A percentile compares a stretch with the other conserved stretches of the same genome.
phyloP scores from a whole-genome alignment of 2,888 invertebrate genomes.

The Sceliomorpha sp. region DNA sequence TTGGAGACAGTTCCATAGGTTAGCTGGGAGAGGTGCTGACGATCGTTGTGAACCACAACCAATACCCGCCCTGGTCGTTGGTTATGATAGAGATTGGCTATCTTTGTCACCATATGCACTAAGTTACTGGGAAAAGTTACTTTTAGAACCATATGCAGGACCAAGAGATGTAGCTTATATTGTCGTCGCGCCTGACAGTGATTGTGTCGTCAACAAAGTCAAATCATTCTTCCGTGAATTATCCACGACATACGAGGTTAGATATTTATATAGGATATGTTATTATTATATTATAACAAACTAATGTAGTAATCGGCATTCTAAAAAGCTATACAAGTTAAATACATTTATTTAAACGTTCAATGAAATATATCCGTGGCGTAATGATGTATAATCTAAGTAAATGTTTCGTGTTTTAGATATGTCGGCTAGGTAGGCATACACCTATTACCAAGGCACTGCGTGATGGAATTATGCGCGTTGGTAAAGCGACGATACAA shows the following conservation, averaged over 20 bases:
- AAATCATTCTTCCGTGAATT: conserved; percentile 95
- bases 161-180: conserved; percentile 96
- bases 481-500: conserved; percentile 85
- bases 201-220: conserved; percentile 89
- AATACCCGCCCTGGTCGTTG: conserved; percentile 95
- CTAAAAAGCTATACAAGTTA: too few species aligned
- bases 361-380: too few species aligned
- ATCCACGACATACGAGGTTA: conserved; percentile 92
- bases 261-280: too few species aligned
- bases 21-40: conserved; percentile 96
- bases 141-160: conserved; percentile 98
- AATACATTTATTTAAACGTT: too few species aligned
- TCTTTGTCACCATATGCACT: conserved; percentile 96
- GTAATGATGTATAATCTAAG: too few species aligned
- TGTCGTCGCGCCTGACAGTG: conserved; percentile 96
- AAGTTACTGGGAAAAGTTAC: conserved; percentile 97
- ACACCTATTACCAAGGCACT: conserved; percentile 92
- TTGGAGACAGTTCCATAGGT: conserved; percentile 98
- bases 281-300: too few species aligned
- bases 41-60: conserved; percentile 99
- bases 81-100: conserved; percentile 97
- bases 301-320: too few species aligned
- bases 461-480: conserved; percentile 92
- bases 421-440: conserved; percentile 95
- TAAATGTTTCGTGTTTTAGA: conserved; percentile 78